Conservation (phyloP, 1,140 invertebrate species). For the Leptestheria dahalacensis region DNA sequence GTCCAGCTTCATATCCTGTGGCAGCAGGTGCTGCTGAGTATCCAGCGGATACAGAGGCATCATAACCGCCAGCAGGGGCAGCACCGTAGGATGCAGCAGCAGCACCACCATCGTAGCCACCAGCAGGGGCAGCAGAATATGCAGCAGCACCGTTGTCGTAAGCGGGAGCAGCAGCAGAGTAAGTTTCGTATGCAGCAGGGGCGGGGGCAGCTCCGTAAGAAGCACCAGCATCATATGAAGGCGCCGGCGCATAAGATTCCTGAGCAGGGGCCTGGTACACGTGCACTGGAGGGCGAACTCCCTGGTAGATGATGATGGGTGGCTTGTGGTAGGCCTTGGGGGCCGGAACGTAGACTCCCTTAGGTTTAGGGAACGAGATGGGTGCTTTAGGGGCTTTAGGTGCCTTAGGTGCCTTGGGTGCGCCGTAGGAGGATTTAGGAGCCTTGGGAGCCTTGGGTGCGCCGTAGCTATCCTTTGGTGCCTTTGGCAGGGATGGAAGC, state of each 20-base stretch:
- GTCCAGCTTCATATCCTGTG: neutral
- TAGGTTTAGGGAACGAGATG: slow-evolving; percentile 7
- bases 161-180: neutral
- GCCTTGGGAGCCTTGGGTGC: slow-evolving; percentile 6
- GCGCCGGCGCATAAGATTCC: slow-evolving; percentile 5
- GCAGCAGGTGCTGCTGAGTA: neutral
- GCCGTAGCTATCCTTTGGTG: slow-evolving; percentile 16
- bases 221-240: neutral
- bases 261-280: slow-evolving; percentile 23
- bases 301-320: slow-evolving; percentile 32
- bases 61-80: slow-evolving; percentile 1
- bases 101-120: neutral
- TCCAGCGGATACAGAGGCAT: neutral
- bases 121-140: neutral
- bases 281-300: slow-evolving; percentile 28
- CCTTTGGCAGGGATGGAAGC: neutral
- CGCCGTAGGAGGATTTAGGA: slow-evolving; percentile 9
- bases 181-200: neutral
- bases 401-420: slow-evolving; percentile 3
- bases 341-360: slow-evolving; percentile 24
- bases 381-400: slow-evolving; percentile 10
- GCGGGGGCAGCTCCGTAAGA: slow-evolving; percentile 2
- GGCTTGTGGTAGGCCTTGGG: slow-evolving; percentile 28
- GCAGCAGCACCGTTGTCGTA: slow-evolving; percentile 1
- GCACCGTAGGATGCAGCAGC: neutral